Percentiles rank a stretch among this genome's conserved stretches.
Conservation (phyloP, 2,888 invertebrate species). For the Galerucella nymphaeae region DNA sequence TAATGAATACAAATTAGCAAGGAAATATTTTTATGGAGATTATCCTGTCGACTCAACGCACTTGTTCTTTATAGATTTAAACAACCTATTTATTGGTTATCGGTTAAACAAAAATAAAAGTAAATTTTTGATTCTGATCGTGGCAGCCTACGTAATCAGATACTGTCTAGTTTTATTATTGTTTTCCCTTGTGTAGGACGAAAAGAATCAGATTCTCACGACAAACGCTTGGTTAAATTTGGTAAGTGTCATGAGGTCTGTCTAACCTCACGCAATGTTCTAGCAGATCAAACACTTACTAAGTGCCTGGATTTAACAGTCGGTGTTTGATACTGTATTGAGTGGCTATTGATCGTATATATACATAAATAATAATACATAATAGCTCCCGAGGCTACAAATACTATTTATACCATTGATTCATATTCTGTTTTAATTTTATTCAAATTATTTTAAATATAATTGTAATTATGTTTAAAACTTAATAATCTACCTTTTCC, state of each 20-base stretch:
- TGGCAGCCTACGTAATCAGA: conserved; percentile 11
- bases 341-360: conserved; percentile 60
- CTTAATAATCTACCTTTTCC: not conserved
- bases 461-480: no score
- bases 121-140: conserved; percentile 15
- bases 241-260: conserved; percentile 81
- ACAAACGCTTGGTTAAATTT: conserved; percentile 98
- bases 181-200: conserved; percentile 83
- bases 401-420: conserved; percentile 35
- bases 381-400: conserved; percentile 54
- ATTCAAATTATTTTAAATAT: no score
- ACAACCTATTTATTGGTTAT: no score
- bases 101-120: no score
- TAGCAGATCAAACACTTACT: conserved; percentile 59
- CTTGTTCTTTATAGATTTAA: no score
- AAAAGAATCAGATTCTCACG: conserved; percentile 98
- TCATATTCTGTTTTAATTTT: conserved; percentile 14
- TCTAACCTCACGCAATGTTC: conserved; percentile 62
- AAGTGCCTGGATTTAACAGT: conserved; percentile 49
- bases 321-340: conserved; percentile 63
- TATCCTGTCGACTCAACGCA: no score
- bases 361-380: conserved; percentile 43
- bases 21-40: no score
- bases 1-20: no score
- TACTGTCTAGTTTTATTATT: conserved; percentile 67